A percentile compares a stretch with the other conserved stretches of the same genome.
phyloP scores from a whole-genome alignment of 2,888 invertebrate species.

The Harmothoe impar region DNA sequence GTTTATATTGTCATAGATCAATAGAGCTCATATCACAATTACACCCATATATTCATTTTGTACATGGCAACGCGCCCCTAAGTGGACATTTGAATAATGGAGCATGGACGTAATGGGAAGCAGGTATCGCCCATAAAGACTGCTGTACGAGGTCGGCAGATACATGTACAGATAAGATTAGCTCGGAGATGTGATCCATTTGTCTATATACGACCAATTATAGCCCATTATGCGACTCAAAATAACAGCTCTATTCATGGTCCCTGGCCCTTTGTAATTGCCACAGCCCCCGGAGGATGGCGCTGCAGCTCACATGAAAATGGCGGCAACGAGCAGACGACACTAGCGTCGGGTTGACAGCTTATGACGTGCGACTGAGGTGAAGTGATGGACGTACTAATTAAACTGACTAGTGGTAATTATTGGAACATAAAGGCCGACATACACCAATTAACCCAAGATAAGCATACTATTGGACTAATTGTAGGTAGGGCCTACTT shows the following conservation, averaged over 20 bases:
- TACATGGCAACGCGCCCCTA: background rate
- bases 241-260: conserved; percentile 14
- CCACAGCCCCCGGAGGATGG: background rate
- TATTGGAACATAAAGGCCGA: conserved; percentile 19
- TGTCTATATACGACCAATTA: conserved; percentile 14
- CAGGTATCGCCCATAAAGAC: conserved; percentile 25
- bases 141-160: background rate
- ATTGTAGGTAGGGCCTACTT: background rate
- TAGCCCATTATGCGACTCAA: background rate
- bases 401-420: conserved; percentile 12
- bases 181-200: background rate
- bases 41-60: too few species aligned
- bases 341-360: background rate
- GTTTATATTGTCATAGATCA: too few species aligned
- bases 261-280: conserved; percentile 19
- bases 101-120: background rate
- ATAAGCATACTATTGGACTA: conserved; percentile 41
- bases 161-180: conserved; percentile 18
- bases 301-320: background rate
- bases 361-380: conserved; percentile 35
- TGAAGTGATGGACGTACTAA: conserved; percentile 39
- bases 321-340: background rate
- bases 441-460: background rate
- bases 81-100: background rate
- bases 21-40: too few species aligned